These are phyloP conservation scores for Ctenicera cuprea DNA, from an alignment of 2,888 invertebrate genomes.

Conservation along the genomic window DNA sequence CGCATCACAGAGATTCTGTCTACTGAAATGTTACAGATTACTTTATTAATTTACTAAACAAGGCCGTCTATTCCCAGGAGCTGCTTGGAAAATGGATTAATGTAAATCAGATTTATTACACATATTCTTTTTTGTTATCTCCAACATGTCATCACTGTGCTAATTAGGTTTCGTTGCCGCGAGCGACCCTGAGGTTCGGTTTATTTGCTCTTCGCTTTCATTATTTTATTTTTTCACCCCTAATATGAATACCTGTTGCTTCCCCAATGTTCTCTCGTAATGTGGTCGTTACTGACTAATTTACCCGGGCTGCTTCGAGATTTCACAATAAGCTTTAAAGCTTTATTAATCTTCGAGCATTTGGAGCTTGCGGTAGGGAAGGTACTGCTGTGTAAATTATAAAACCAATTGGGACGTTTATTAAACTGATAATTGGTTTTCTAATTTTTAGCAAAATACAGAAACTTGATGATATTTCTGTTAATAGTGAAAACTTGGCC, in stretches of 20 bases:
- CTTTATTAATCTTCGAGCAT: constrained; percentile 18
- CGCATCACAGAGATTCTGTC: too few relatives aligned
- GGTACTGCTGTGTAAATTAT: constrained; percentile 4
- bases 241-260: constrained; percentile 22
- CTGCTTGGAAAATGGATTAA: neutral
- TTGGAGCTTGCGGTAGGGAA: neutral
- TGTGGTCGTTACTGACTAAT: constrained; percentile 23
- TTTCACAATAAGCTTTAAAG: constrained; percentile 24
- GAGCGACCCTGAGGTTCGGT: neutral
- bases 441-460: too few relatives aligned
- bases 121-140: neutral
- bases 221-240: neutral
- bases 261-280: neutral
- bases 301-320: constrained; percentile 7
- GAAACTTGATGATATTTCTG: too few relatives aligned
- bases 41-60: too few relatives aligned
- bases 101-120: constrained; percentile 4
- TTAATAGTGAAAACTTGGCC: too few relatives aligned
- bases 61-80: too few relatives aligned
- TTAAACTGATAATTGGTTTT: neutral
- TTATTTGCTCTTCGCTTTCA: neutral
- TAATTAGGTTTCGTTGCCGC: constrained; percentile 6
- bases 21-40: too few relatives aligned
- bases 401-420: neutral
- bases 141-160: neutral